These are phyloP conservation scores for Pachycephala philippinensis DNA, from an alignment of 2,113 vertebrate genomes.

Conservation along the genomic window DNA sequence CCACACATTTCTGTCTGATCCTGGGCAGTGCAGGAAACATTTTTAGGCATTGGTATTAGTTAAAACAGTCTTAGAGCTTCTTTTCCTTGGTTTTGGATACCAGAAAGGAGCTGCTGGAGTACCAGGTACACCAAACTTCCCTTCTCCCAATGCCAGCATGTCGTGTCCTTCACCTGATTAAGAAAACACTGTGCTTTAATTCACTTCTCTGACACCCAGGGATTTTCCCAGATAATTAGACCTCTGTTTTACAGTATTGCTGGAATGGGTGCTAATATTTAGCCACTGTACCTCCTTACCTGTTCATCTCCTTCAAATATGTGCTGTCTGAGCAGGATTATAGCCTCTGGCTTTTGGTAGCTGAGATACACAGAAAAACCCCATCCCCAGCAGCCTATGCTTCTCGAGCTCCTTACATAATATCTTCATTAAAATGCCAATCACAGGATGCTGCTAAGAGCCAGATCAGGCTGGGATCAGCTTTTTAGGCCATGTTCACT, in stretches of 20 bases:
- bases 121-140: neutral
- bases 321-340: neutral
- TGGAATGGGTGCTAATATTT: neutral
- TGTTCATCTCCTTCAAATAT: neutral
- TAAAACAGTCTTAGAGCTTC: neutral
- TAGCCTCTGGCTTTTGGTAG: neutral
- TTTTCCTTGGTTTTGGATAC: neutral
- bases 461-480: neutral
- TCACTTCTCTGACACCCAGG: neutral
- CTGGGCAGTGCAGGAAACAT: neutral
- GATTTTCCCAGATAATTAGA: neutral
- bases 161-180: neutral
- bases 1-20: neutral
- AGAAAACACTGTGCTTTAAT: neutral
- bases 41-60: neutral
- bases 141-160: neutral
- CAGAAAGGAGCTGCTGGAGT: neutral
- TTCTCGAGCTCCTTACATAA: neutral
- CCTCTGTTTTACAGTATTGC: neutral
- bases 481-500: conserved; percentile 3
- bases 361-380: neutral
- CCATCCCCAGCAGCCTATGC: neutral
- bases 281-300: neutral
- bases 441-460: neutral
- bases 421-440: neutral